Evolutionary conservation across 2,797 vertebrate genomes (phyloP).

Genomic region (Pantherophis vulpinus): DNA sequence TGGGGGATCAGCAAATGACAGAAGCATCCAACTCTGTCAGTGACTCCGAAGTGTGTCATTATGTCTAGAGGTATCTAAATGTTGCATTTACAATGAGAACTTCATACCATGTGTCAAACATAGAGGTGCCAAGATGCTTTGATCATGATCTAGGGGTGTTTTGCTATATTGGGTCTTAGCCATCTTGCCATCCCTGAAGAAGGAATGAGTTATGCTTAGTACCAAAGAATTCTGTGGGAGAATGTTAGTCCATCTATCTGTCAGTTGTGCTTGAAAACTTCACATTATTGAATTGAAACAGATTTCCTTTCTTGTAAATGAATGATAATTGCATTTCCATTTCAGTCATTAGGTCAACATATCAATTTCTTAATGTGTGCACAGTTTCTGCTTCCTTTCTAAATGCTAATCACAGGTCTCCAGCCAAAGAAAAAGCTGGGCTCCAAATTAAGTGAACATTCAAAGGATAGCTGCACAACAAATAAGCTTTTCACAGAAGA

Average conservation of each 20-base stretch:
- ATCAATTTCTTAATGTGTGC: conserved; percentile 25
- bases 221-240: neutral
- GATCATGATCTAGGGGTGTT: neutral
- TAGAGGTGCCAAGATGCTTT: neutral
- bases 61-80: neutral
- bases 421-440: conserved; percentile 47
- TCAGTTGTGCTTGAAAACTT: neutral
- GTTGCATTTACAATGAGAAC: neutral
- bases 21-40: neutral
- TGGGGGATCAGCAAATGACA: neutral
- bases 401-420: conserved; percentile 27
- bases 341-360: neutral
- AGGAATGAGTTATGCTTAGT: neutral
- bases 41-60: neutral
- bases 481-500: conserved; percentile 24
- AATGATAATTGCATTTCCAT: conserved; percentile 12
- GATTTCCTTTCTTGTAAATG: neutral
- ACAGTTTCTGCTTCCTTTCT: conserved; percentile 44
- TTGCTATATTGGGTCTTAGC: neutral
- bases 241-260: neutral
- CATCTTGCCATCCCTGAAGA: neutral
- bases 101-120: neutral
- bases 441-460: conserved; percentile 42
- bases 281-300: neutral
- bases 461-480: conserved; percentile 14